These are phyloP conservation scores for Hemibagrus wyckioides DNA, from an alignment of 2,113 vertebrate species.

Conservation along the genomic window DNA sequence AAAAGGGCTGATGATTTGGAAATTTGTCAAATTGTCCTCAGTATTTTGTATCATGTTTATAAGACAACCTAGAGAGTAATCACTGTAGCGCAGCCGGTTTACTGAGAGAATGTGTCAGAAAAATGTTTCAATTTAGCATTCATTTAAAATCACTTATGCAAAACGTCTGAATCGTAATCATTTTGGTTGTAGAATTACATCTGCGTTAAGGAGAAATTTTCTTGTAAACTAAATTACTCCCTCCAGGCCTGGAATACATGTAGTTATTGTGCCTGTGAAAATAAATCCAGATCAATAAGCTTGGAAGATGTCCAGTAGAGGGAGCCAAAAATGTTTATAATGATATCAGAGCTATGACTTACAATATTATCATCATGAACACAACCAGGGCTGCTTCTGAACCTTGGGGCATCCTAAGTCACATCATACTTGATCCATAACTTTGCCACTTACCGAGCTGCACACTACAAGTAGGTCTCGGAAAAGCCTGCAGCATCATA, in stretches of 20 bases:
- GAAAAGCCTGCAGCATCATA: not conserved
- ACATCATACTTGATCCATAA: not conserved
- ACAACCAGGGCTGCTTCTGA: not conserved
- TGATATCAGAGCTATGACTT: not conserved
- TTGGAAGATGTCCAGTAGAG: slow-evolving; percentile 22
- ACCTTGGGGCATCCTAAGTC: not conserved
- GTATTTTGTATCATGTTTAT: not conserved
- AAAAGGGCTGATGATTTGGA: not conserved
- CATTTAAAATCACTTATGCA: not conserved
- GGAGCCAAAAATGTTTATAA: slow-evolving; percentile 8
- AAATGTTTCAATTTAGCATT: not conserved
- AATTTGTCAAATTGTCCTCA: not conserved
- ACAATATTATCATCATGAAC: too few relatives aligned
- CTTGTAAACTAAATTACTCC: not conserved
- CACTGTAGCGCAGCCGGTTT: not conserved
- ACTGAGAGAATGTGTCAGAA: not conserved
- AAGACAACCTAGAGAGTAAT: not conserved
- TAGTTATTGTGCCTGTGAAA: not conserved
- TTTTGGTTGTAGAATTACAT: not conserved
- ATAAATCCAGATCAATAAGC: not conserved
- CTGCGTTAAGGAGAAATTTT: not conserved
- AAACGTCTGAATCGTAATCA: not conserved
- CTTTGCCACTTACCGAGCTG: not conserved
- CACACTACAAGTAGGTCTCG: not conserved
- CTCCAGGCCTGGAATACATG: not conserved